Conservation (phyloP, 2,888 invertebrate species). For the Andrena hattorfiana region DNA sequence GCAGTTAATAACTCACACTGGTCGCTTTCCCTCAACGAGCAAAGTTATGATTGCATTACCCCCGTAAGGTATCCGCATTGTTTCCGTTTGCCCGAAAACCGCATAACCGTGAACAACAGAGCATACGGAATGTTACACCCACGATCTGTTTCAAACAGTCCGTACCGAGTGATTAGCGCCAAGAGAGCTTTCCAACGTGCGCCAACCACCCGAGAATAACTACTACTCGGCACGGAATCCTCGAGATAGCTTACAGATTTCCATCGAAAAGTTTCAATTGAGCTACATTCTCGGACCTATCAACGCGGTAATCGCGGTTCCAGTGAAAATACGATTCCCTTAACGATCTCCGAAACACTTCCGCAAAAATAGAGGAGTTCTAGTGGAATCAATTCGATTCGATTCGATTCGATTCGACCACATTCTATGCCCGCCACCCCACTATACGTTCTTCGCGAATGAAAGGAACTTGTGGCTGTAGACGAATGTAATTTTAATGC, state of each 20-base stretch:
- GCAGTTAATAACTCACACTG: conserved; percentile 13
- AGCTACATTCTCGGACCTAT: conserved; percentile 74
- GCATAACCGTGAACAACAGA: conserved; percentile 55
- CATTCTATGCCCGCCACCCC: not conserved
- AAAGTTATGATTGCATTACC: conserved; percentile 43
- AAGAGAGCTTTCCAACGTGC: conserved; percentile 66
- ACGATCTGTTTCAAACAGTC: conserved; percentile 74
- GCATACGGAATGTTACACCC: conserved; percentile 69
- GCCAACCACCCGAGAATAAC: conserved; percentile 65
- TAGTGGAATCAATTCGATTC: conserved; percentile 13
- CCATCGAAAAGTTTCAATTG: conserved; percentile 81
- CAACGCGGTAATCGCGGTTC: conserved; percentile 55
- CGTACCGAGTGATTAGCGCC: conserved; percentile 78
- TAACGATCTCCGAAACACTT: conserved; percentile 43
- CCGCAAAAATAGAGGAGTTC: conserved; percentile 35
- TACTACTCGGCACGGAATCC: conserved; percentile 80
- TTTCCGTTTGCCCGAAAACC: conserved; percentile 47
- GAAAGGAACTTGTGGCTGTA: not conserved
- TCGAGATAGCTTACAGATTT: conserved; percentile 77
- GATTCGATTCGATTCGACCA: not conserved
- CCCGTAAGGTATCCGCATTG: conserved; percentile 39
- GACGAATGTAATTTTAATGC: too few species aligned
- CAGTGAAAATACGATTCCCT: conserved; percentile 50
- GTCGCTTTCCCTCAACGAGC: not conserved
- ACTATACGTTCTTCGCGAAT: not conserved